Conservation (phyloP, 2,888 invertebrate genomes). For the Dolichomitus sp. region DNA sequence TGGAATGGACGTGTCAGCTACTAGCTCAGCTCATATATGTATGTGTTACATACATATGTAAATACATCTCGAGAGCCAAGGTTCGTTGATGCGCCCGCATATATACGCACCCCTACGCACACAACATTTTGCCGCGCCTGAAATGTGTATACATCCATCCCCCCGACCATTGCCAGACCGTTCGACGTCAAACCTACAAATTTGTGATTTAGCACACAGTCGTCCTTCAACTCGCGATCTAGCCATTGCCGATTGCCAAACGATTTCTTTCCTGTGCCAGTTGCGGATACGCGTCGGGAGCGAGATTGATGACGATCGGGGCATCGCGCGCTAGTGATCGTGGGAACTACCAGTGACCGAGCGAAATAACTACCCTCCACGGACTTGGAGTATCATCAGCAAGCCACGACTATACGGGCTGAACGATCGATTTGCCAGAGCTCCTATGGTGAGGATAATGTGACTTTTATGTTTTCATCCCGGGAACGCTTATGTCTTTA, state of each 20-base stretch:
- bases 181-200: constrained; percentile 44
- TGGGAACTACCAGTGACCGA: constrained; percentile 67
- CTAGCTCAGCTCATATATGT: neutral
- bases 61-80: constrained; percentile 1
- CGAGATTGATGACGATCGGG: constrained; percentile 64
- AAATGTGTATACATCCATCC: constrained; percentile 8
- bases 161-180: constrained; percentile 12
- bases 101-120: constrained; percentile 30
- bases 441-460: constrained; percentile 56
- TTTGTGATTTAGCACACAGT: constrained; percentile 50
- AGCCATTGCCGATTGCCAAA: constrained; percentile 39
- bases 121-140: constrained; percentile 20
- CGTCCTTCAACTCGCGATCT: constrained; percentile 45
- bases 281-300: constrained; percentile 8
- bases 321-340: constrained; percentile 58
- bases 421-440: constrained; percentile 65
- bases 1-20: constrained; percentile 62
- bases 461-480: constrained; percentile 71
- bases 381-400: constrained; percentile 47
- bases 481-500: constrained; percentile 24
- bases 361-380: constrained; percentile 62
- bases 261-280: constrained; percentile 36
- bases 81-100: constrained; percentile 42
- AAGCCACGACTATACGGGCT: constrained; percentile 45
- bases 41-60: neutral